Evolutionary conservation across 2,888 invertebrate species (phyloP).

Genomic region (Frankliniella intonsa): DNA sequence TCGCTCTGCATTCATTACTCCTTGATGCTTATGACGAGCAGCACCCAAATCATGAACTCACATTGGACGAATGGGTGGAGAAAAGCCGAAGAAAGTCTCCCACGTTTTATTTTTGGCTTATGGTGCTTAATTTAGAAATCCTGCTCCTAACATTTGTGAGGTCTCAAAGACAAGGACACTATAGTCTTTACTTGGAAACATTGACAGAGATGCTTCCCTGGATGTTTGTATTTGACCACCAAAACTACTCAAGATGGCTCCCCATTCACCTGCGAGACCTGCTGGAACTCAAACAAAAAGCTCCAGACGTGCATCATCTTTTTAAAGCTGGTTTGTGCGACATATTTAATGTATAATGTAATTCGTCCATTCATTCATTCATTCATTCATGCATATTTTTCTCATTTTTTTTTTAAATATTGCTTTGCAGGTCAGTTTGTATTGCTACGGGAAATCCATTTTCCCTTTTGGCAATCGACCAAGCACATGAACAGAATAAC

Average conservation of each 20-base stretch:
- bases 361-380: too few species aligned
- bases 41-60: background rate
- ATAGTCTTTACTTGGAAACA: constrained; percentile 4
- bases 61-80: constrained; percentile 26
- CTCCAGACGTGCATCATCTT: constrained; percentile 26
- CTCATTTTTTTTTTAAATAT: background rate
- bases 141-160: constrained; percentile 27
- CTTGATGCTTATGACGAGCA: background rate
- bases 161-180: constrained; percentile 7
- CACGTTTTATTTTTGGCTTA: constrained; percentile 24
- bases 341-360: too few species aligned
- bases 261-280: constrained; percentile 31
- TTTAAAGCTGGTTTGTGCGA: constrained; percentile 10
- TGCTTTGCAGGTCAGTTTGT: background rate
- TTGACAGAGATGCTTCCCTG: constrained; percentile 25
- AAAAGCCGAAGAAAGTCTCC: background rate
- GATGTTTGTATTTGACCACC: constrained; percentile 30
- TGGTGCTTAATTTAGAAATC: constrained; percentile 12
- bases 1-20: background rate
- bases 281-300: constrained; percentile 31
- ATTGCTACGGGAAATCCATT: background rate
- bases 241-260: constrained; percentile 32
- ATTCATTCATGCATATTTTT: too few species aligned
- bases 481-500: background rate
- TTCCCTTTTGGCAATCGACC: background rate